These are phyloP conservation scores for Mya arenaria DNA, from an alignment of 1,140 invertebrate species.

Conservation along the genomic window DNA sequence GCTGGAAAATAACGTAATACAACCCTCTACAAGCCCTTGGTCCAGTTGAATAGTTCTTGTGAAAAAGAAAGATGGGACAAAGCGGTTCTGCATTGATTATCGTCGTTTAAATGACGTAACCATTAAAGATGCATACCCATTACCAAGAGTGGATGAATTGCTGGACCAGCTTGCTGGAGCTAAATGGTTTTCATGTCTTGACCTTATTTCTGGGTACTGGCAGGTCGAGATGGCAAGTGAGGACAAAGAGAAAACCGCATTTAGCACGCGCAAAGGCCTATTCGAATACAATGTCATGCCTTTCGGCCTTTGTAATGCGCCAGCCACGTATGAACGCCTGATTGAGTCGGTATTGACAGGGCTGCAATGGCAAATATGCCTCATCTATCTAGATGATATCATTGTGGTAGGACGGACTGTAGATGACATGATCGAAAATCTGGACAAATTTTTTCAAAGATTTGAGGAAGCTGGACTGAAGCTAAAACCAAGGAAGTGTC, in stretches of 20 bases:
- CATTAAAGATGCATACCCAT: conserved; percentile 57
- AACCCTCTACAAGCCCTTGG: conserved; percentile 66
- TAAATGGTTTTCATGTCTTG: conserved; percentile 80
- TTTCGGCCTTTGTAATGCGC: conserved; percentile 65
- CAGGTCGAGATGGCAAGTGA: conserved; percentile 76
- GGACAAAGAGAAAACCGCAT: conserved; percentile 47
- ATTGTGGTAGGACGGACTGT: conserved; percentile 1
- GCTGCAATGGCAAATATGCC: conserved; percentile 9
- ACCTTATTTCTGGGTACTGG: conserved; percentile 82
- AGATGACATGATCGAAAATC: not conserved
- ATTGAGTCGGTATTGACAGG: conserved; percentile 54
- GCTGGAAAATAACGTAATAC: conserved; percentile 64
- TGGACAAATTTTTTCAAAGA: not conserved
- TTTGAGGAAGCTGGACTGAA: not conserved
- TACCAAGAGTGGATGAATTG: conserved; percentile 59
- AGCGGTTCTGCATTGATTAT: conserved; percentile 83
- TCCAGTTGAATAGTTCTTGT: conserved; percentile 81
- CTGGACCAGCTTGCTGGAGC: conserved; percentile 57
- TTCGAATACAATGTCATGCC: conserved; percentile 61
- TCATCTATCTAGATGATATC: conserved; percentile 16
- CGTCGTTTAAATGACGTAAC: conserved; percentile 64
- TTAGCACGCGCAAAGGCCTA: conserved; percentile 41
- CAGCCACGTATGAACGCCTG: conserved; percentile 19
- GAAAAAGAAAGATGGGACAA: conserved; percentile 79
- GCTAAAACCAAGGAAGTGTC: conserved; percentile 9